Base-by-base conservation (phyloP, 2,113 vertebrate species). In the Amphiprion percula region DNA sequence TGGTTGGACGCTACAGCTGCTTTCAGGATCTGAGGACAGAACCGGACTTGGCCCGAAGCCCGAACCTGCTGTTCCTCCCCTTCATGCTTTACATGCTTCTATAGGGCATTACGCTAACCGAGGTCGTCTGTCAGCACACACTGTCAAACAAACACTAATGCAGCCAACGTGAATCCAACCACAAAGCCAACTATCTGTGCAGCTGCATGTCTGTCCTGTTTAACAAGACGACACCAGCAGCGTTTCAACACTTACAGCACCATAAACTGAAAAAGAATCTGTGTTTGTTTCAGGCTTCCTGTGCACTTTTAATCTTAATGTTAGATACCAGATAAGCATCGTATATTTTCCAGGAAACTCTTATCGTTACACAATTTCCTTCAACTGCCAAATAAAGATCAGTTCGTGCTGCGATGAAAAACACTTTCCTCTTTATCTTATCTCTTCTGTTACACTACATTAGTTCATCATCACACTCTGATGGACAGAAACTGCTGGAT, bases 71-170 rank as follows among this genome's bases (percentile, higher is more conserved):
- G 55, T 10, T 21, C 41, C 50, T 80, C 65, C 58, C 46, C 39
- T 12, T 33, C 77, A 61, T 74, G 55, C 71, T 86, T 74, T 84
- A 56, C 72, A 75, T 50, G 64, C 77, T 79, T 84, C 70, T 84
- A 84, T 85, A 69, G 66, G 66, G 54, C 61, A 72, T 88, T 77
- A 87, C 77, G 58, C 66, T 77, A 79, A 77, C 72, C 58, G 37
- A 78, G 82, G 83, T 94, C 79, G 65, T 66, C 76, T 91, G 92
- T 90, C 90, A 81, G 41, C 62, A 30, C 72, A 64, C 72, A 70
- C 26, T 21, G 82, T 50, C 56, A 75, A 65, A 24, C 55, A 79
- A 59, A 86, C 67, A 79, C 56, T 50, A 77, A 77, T 74, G 68
- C 71, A 69, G 67, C 65, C 62, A 41, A 71, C 17, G 61, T 59